Percentiles rank a stretch among this genome's conserved stretches.
Conservation (phyloP, 23 tunicate genomes). For the Botrylloides violaceus region DNA sequence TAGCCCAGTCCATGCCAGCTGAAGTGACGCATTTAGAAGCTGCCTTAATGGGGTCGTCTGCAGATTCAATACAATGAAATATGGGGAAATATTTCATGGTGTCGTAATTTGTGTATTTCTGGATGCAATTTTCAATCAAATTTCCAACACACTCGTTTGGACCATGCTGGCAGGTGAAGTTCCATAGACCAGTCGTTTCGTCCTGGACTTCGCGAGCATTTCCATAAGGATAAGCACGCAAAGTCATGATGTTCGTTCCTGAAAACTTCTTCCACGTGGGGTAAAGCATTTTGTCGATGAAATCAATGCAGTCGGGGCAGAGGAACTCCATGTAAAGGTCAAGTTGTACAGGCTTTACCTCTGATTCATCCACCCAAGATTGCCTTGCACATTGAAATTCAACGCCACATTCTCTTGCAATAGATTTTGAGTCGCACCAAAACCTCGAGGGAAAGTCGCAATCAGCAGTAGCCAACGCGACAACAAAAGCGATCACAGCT, state of each 20-base stretch:
- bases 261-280: conserved; percentile 72
- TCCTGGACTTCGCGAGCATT: conserved; percentile 39
- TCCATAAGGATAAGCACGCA: conserved; percentile 62
- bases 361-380: not conserved
- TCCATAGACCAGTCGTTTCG: conserved; percentile 37
- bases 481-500: no score
- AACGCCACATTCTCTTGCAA: conserved; percentile 63
- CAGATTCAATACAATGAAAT: conserved; percentile 68
- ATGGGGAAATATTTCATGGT: conserved; percentile 58
- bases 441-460: conserved; percentile 41
- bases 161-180: conserved; percentile 92
- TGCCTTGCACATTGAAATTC: conserved; percentile 27
- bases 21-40: conserved; percentile 52
- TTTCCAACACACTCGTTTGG: conserved; percentile 75
- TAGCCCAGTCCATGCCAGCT: conserved; percentile 45
- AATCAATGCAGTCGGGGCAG: conserved; percentile 72
- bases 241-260: conserved; percentile 43
- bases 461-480: not conserved
- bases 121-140: conserved; percentile 80
- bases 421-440: conserved; percentile 64
- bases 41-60: conserved; percentile 53
- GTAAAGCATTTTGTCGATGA: conserved; percentile 48
- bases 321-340: conserved; percentile 67
- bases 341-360: conserved; percentile 36
- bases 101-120: conserved; percentile 37